Conservation (phyloP, 2,113 vertebrate genomes). For the Mesembrinibis cayennensis region DNA sequence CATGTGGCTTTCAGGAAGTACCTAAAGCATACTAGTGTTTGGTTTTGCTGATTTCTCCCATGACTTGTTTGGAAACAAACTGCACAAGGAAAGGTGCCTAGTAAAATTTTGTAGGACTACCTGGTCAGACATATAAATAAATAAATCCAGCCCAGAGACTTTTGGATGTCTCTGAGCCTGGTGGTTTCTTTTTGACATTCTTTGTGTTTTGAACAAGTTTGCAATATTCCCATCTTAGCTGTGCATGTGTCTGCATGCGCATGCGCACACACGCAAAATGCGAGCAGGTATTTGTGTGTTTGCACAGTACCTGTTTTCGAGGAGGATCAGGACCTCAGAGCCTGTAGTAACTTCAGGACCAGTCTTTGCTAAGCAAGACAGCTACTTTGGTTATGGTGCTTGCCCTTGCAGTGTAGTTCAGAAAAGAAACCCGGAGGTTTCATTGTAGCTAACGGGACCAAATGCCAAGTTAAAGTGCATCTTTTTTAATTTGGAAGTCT, state of each 20-base stretch:
- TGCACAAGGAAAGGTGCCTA: background rate
- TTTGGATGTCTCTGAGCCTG: background rate
- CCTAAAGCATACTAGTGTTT: background rate
- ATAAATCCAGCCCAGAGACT: background rate
- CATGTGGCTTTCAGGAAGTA: background rate
- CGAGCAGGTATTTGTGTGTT: background rate
- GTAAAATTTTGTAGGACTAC: background rate
- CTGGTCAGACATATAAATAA: background rate
- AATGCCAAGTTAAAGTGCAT: background rate
- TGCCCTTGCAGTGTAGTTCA: background rate
- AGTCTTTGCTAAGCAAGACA: background rate
- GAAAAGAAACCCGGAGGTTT: background rate
- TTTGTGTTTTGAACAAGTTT: background rate
- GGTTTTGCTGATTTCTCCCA: background rate
- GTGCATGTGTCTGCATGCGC: rapidly evolving
- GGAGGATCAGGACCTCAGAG: background rate
- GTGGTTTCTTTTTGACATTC: background rate
- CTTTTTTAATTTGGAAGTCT: background rate
- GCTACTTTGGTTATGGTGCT: background rate
- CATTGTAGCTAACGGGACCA: background rate
- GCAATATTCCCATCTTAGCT: too few species aligned
- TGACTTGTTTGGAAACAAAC: background rate
- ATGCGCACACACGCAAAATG: rapidly evolving
- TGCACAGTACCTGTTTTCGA: background rate
- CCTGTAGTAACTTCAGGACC: background rate